These are phyloP conservation scores for Bruchidius siliquastri DNA, from an alignment of 2,888 invertebrate species.

Conservation along the genomic window DNA sequence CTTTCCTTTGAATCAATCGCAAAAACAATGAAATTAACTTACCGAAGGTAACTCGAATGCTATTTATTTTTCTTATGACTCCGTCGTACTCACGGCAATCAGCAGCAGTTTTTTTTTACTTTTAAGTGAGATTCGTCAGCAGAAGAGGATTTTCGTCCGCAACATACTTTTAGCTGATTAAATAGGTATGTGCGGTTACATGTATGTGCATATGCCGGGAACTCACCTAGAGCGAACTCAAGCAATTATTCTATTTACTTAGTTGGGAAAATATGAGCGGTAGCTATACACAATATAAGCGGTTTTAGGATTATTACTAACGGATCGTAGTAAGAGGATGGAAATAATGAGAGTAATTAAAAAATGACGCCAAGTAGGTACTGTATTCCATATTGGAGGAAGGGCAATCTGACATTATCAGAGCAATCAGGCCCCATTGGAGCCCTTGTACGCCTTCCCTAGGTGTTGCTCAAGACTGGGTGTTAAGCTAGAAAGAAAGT, in stretches of 20 bases:
- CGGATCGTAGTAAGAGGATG: too few relatives aligned
- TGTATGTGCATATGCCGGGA: neutral
- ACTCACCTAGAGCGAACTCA: neutral
- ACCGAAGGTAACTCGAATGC: constrained; percentile 18
- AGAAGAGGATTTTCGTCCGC: neutral
- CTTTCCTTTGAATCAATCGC: constrained; percentile 31
- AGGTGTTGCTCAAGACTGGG: too few relatives aligned
- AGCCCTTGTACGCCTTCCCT: too few relatives aligned
- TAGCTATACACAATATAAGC: too few relatives aligned
- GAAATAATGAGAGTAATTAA: too few relatives aligned
- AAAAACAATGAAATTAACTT: constrained; percentile 30
- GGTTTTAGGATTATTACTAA: too few relatives aligned
- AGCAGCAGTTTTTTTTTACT: constrained; percentile 4
- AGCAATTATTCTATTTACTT: neutral
- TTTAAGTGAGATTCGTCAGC: neutral
- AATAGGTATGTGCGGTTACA: neutral
- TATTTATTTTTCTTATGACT: constrained; percentile 22
- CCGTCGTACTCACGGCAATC: constrained; percentile 14
- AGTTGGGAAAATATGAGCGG: neutral
- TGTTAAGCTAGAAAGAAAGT: too few relatives aligned
- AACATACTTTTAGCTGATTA: neutral
- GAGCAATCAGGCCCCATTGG: too few relatives aligned
- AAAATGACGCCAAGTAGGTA: too few relatives aligned
- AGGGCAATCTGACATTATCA: too few relatives aligned
- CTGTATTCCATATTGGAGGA: too few relatives aligned